phyloP scores from a whole-genome alignment of 2,888 invertebrate species.

The Dryadula phaetusa region DNA sequence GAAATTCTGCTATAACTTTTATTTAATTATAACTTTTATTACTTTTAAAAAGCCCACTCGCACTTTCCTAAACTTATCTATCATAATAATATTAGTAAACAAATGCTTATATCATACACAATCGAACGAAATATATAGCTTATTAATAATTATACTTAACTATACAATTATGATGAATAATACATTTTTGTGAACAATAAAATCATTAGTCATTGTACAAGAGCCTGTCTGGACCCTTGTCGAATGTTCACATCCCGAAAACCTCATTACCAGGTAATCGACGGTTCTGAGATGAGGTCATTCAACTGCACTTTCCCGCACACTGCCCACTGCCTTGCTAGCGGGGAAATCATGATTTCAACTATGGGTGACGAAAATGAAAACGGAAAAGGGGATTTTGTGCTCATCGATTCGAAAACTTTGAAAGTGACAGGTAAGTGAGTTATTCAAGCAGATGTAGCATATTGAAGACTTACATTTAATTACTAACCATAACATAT shows the following conservation, averaged over 20 bases:
- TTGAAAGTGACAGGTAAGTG: slow-evolving; percentile 88
- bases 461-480: background rate
- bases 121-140: no score
- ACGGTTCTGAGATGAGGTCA: slow-evolving; percentile 90
- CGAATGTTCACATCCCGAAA: slow-evolving; percentile 64
- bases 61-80: no score
- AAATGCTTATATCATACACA: no score
- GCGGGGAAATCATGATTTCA: slow-evolving; percentile 97
- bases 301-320: slow-evolving; percentile 94
- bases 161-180: background rate
- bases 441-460: background rate
- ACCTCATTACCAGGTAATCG: slow-evolving; percentile 88
- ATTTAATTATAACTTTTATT: no score
- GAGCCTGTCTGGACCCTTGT: slow-evolving; percentile 48
- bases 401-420: slow-evolving; percentile 92
- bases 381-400: slow-evolving; percentile 93
- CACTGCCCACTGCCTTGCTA: slow-evolving; percentile 96
- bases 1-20: no score
- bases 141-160: background rate
- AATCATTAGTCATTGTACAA: slow-evolving; percentile 28
- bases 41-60: no score
- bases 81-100: no score
- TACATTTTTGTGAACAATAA: background rate
- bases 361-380: slow-evolving; percentile 95
- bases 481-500: no score